phyloP scores from a whole-genome alignment of 2,797 vertebrate species.

The Aphelocoma californica region DNA sequence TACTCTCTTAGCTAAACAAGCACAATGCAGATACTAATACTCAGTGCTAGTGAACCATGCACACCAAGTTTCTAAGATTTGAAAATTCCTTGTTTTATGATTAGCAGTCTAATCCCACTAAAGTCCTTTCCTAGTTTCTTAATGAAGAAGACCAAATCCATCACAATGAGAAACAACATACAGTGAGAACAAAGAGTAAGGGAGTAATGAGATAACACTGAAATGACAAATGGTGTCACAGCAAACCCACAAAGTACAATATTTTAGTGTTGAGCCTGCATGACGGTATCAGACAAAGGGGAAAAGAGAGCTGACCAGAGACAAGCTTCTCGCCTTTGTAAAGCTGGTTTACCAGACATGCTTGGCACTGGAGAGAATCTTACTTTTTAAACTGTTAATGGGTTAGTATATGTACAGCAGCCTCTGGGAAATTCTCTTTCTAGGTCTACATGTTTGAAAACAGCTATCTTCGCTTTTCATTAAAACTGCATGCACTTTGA shows the following conservation, averaged over 20 bases:
- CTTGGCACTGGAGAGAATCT: slow-evolving; percentile 12
- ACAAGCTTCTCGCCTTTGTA: not conserved
- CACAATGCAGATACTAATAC: not conserved
- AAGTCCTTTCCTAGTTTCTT: not conserved
- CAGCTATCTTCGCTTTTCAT: slow-evolving; percentile 56
- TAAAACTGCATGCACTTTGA: slow-evolving; percentile 52
- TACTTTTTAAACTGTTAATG: slow-evolving; percentile 49
- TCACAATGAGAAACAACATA: not conserved
- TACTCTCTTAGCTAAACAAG: not conserved
- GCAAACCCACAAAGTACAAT: not conserved
- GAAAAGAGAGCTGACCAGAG: not conserved
- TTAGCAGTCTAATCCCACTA: not conserved
- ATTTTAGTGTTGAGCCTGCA: not conserved
- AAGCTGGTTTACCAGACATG: not conserved
- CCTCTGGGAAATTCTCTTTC: slow-evolving; percentile 57
- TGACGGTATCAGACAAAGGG: not conserved
- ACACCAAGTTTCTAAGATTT: not conserved
- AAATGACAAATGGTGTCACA: not conserved
- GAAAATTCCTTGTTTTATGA: not conserved
- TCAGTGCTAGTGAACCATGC: not conserved
- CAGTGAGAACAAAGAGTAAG: not conserved
- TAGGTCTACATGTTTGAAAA: slow-evolving; percentile 36
- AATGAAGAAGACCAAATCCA: not conserved
- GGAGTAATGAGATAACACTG: not conserved
- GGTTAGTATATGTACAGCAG: slow-evolving; percentile 26